Percentiles rank a stretch among this genome's conserved stretches.
phyloP scores from a whole-genome alignment of 2,113 vertebrate genomes.

The Campylomormyrus tamandua region DNA sequence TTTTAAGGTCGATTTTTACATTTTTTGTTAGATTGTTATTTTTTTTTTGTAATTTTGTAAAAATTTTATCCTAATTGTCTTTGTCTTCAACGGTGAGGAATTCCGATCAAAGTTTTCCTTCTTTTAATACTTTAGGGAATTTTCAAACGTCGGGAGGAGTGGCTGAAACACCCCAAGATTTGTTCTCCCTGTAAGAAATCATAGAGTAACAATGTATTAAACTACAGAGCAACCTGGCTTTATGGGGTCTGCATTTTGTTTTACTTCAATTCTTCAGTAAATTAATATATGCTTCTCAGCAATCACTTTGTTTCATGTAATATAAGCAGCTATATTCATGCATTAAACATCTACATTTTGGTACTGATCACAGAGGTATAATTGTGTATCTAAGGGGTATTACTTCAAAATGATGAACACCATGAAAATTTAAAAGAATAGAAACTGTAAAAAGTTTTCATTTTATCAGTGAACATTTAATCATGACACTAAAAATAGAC shows the following conservation, averaged over 20 bases:
- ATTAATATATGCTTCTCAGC: constrained; percentile 62
- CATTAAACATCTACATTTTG: constrained; percentile 77
- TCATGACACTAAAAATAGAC: constrained; percentile 45
- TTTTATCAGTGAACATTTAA: constrained; percentile 38
- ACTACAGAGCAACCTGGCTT: constrained; percentile 99
- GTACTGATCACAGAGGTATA: constrained; percentile 63
- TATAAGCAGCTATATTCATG: constrained; percentile 80
- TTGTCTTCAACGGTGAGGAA: constrained; percentile 99
- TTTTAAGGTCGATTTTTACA: constrained; percentile 59
- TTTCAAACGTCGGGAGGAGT: constrained; percentile 99
- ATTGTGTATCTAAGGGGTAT: constrained; percentile 94
- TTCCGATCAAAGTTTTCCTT: constrained; percentile 99
- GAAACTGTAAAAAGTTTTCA: constrained; percentile 44
- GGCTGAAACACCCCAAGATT: constrained; percentile 99
- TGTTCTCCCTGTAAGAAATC: constrained; percentile 99
- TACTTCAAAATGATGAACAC: constrained; percentile 73
- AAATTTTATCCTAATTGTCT: constrained; percentile 96
- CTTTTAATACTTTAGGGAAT: constrained; percentile 99
- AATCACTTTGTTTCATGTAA: constrained; percentile 71
- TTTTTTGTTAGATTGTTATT: constrained; percentile 70
- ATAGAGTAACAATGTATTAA: constrained; percentile 99
- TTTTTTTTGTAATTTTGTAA: constrained; percentile 71
- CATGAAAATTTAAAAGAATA: constrained; percentile 57
- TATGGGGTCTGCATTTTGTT: constrained; percentile 83
- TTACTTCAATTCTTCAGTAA: constrained; percentile 61